phyloP scores from a whole-genome alignment of 2,113 vertebrate genomes.

The Ptilonorhynchus violaceus region DNA sequence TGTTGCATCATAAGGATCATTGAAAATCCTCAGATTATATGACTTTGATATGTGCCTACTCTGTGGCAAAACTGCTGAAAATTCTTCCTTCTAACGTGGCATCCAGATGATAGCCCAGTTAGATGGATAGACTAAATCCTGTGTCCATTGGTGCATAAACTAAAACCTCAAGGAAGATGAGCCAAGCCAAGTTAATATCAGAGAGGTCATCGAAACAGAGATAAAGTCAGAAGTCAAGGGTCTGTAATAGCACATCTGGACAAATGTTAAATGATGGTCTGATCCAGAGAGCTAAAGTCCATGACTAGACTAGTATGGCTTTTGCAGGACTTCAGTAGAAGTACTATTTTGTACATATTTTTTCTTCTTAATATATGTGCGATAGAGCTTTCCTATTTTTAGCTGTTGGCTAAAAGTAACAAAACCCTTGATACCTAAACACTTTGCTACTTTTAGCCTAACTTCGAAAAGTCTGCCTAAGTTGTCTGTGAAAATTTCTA shows the following conservation, averaged over 20 bases:
- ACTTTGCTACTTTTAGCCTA: not conserved
- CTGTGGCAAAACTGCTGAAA: not conserved
- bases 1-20: not conserved
- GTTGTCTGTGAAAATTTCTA: not conserved
- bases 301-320: not conserved
- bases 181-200: not conserved
- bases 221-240: not conserved
- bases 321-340: not conserved
- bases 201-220: not conserved
- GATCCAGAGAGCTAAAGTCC: not conserved
- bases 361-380: not conserved
- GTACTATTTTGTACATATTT: not conserved
- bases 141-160: not conserved
- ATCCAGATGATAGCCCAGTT: not conserved
- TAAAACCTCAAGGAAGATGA: not conserved
- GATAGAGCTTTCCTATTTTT: not conserved
- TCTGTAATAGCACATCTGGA: not conserved
- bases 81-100: not conserved
- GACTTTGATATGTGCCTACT: not conserved
- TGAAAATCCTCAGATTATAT: not conserved
- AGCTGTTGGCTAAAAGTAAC: not conserved
- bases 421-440: not conserved
- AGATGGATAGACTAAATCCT: not conserved
- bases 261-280: not conserved
- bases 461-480: not conserved